Evolutionary conservation across 2,113 vertebrate species (phyloP).

Genomic region (Eubucco bourcierii): DNA sequence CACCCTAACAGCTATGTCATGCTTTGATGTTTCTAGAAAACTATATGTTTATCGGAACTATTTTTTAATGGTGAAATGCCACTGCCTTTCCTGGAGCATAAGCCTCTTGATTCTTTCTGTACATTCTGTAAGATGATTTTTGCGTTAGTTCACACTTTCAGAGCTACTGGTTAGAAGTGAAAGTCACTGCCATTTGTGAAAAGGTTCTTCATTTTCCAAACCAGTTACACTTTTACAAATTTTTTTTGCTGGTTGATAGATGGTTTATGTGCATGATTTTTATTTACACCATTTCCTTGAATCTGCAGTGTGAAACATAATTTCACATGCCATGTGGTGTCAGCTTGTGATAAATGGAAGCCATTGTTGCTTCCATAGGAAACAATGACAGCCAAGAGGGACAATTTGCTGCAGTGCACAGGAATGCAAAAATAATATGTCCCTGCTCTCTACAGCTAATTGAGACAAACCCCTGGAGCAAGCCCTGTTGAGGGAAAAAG

Average conservation of each 20-base stretch:
- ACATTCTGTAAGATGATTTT: no score
- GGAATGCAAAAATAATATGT: conserved; percentile 40
- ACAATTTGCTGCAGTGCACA: conserved; percentile 43
- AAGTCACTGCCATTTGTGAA: background rate
- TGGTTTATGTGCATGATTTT: background rate
- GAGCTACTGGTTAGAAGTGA: background rate
- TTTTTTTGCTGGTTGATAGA: background rate
- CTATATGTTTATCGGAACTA: background rate
- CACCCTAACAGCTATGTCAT: conserved; percentile 6
- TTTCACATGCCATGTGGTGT: background rate
- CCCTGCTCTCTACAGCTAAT: conserved; percentile 9
- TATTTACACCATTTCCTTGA: background rate
- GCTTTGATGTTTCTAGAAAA: conserved; percentile 41
- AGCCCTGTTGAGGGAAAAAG: background rate
- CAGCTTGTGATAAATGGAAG: conserved; percentile 56
- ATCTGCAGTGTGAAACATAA: background rate
- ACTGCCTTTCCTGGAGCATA: background rate
- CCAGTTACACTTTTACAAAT: background rate
- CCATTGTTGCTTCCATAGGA: conserved; percentile 51
- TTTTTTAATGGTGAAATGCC: background rate
- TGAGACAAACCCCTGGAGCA: conserved; percentile 5
- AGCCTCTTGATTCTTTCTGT: background rate
- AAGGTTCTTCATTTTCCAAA: background rate
- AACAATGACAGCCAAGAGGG: conserved; percentile 59
- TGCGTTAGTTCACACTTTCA: background rate